These are phyloP conservation scores for Dryobates pubescens DNA, from an alignment of 2,797 vertebrate genomes.

Conservation along the genomic window DNA sequence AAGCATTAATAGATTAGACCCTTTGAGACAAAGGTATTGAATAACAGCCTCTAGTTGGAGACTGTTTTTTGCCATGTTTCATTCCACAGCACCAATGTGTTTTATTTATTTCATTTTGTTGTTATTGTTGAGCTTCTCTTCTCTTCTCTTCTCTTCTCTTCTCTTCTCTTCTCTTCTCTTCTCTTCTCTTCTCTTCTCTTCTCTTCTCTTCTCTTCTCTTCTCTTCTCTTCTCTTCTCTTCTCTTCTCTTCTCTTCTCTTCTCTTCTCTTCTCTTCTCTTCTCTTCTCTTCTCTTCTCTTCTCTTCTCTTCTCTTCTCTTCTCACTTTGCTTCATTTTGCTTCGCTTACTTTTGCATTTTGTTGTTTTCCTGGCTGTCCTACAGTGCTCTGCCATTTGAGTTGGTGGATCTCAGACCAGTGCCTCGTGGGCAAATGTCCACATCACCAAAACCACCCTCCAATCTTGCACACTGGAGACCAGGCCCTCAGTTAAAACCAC, in stretches of 20 bases:
- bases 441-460: constrained; percentile 24
- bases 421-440: constrained; percentile 30
- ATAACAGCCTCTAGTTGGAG: neutral
- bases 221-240: no score
- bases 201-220: no score
- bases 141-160: no score
- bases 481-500: neutral
- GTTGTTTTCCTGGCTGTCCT: neutral
- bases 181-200: no score
- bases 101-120: no score
- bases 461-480: neutral
- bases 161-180: no score
- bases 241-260: no score
- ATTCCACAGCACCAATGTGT: neutral
- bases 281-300: no score
- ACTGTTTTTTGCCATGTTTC: neutral
- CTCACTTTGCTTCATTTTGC: neutral
- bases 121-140: neutral
- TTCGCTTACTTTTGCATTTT: neutral
- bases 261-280: no score
- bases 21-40: neutral
- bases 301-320: no score
- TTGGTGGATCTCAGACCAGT: constrained; percentile 49
- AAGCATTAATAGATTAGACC: neutral
- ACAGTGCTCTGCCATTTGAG: constrained; percentile 17